Base-by-base conservation (phyloP, 2,888 invertebrate genomes). In the Physocephala rufipes region DNA sequence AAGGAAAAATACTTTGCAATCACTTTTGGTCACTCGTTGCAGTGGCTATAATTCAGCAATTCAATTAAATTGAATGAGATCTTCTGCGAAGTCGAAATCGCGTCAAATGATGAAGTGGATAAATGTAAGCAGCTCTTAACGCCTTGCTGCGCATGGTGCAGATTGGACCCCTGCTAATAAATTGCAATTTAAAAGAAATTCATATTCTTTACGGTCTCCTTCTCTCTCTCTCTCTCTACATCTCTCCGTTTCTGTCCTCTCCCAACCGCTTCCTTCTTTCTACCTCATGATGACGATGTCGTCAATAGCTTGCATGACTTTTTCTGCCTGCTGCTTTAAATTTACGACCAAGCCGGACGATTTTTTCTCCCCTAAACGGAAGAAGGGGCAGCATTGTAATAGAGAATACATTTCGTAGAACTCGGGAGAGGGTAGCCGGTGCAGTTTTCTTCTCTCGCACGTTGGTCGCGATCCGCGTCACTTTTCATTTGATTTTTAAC, bases 21-120 rank as follows among this genome's bases (percentile, higher is more conserved):
- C 19, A n/a, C n/a, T n/a, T n/a, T n/a, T n/a, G 15, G 66, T 62
- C 51, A 61, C 49, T 79, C 78, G 70, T 74, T 80, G 80, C 73
- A 79, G 79, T 79, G 78, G 77, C 78, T 77, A 80, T 81, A 80
- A 82, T 69, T 75, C 74, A 64, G 74, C 71, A 72, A 62, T 73
- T 64, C 70, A 75, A 75, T 75, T 75, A 74, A 75, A 61, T 70
- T 53, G 69, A 69, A 51, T 64, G 62, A 28, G 59, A 58, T 28
- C 9, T 24, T 36, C 21, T 19, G 55, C 43, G 43, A 64, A 51
- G 5, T 9, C 36, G 26, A 9, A 15, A 28, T n/a, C 43, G 47
- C 19, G 51, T 55, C n/a, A 59, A 67, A 68, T 61, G 61, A 69
- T 72, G 58, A 64, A 68, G 16, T 51, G 59, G 49, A 28, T 28